Evolutionary conservation across 2,888 invertebrate species (phyloP).

Genomic region (Rhagophthalmus giganteus): DNA sequence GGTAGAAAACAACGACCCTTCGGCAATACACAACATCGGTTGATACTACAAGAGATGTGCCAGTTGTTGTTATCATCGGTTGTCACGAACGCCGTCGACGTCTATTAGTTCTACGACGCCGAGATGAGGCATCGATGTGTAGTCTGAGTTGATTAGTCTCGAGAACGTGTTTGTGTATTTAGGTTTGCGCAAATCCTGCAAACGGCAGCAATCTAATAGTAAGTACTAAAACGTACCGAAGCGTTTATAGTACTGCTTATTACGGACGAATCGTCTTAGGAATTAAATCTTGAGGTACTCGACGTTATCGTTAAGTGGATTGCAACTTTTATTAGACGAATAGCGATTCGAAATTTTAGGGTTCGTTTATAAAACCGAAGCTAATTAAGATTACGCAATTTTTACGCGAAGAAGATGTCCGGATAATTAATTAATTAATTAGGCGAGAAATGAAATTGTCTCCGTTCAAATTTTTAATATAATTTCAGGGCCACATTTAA

Average conservation of each 20-base stretch:
- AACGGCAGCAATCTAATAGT: constrained; percentile 7
- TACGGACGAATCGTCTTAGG: background rate
- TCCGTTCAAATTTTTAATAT: no score
- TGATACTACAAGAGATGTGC: constrained; percentile 20
- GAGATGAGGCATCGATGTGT: constrained; percentile 20
- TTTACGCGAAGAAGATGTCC: no score
- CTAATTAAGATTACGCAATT: no score
- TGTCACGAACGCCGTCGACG: constrained; percentile 27
- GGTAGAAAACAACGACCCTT: constrained; percentile 6
- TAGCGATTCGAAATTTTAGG: no score
- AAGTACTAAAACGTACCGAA: background rate
- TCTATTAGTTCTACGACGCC: constrained; percentile 19
- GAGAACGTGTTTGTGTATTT: constrained; percentile 19
- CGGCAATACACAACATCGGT: constrained; percentile 15
- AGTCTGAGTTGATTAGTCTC: constrained; percentile 20
- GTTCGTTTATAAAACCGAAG: no score
- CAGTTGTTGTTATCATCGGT: constrained; percentile 27
- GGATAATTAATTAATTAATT: no score
- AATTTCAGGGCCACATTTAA: no score
- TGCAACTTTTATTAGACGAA: no score
- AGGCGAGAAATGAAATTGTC: no score
- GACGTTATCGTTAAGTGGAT: no score
- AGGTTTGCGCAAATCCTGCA: constrained; percentile 18
- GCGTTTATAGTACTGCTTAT: background rate
- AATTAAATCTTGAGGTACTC: no score